These are phyloP conservation scores for Oncorhynchus keta DNA, from an alignment of 2,113 vertebrate genomes.

Conservation along the genomic window DNA sequence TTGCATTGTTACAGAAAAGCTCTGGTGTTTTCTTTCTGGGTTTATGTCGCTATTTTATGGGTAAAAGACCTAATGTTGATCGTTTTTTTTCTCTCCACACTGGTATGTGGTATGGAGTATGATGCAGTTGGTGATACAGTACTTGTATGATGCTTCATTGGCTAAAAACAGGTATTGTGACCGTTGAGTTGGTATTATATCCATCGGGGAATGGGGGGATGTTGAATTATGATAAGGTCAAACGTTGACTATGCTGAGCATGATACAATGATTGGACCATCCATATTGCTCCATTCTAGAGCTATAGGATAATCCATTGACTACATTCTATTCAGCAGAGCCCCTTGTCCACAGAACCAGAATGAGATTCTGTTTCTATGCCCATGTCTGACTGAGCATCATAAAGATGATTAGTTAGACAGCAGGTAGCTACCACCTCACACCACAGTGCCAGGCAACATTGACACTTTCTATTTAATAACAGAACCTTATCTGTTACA, in stretches of 20 bases:
- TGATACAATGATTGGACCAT: background rate
- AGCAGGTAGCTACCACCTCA: background rate
- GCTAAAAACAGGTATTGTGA: background rate
- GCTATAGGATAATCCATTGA: background rate
- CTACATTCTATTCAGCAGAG: background rate
- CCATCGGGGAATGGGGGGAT: background rate
- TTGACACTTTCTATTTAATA: slow-evolving; percentile 11
- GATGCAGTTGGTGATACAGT: background rate
- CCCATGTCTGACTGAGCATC: background rate
- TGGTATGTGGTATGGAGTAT: background rate
- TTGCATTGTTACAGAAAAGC: slow-evolving; percentile 3
- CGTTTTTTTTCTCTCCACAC: background rate
- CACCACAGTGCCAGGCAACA: slow-evolving; percentile 1
- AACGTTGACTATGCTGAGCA: background rate
- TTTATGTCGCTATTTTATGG: background rate
- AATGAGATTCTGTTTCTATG: too few species aligned
- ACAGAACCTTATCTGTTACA: slow-evolving; percentile 6
- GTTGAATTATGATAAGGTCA: background rate
- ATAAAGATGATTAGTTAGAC: slow-evolving; percentile 8
- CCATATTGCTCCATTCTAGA: background rate
- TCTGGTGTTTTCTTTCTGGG: background rate
- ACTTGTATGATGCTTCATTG: background rate
- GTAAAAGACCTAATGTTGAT: background rate
- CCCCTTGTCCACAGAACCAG: background rate
- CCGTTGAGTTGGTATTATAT: background rate